Conservation (phyloP, 2,797 vertebrate genomes). For the Sebastes itinus region DNA sequence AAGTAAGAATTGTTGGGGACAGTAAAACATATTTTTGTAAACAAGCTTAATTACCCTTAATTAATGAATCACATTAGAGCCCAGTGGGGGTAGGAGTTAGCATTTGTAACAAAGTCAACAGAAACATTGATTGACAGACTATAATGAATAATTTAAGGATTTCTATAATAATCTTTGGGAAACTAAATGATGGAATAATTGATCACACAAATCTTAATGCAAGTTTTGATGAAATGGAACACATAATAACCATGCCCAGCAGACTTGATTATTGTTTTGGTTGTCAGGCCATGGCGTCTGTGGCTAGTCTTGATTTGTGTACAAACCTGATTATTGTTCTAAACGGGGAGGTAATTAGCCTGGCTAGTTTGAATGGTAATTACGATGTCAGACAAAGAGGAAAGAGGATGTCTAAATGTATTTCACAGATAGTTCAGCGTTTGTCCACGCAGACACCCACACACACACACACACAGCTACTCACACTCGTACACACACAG, state of each 20-base stretch:
- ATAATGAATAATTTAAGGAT: conserved; percentile 39
- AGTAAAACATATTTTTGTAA: conserved; percentile 32
- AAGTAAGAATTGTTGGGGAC: conserved; percentile 6
- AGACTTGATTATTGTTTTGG: conserved; percentile 56
- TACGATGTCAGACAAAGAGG: conserved; percentile 55
- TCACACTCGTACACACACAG: neutral
- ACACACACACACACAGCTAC: neutral
- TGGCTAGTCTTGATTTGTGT: conserved; percentile 64
- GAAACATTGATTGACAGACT: conserved; percentile 32
- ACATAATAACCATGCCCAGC: conserved; percentile 30
- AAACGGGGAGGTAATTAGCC: conserved; percentile 63
- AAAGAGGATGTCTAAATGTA: conserved; percentile 51
- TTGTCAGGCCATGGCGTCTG: conserved; percentile 44
- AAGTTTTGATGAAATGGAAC: conserved; percentile 53
- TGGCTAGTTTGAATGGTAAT: conserved; percentile 67
- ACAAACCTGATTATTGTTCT: conserved; percentile 70
- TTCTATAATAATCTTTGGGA: conserved; percentile 29
- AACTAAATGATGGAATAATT: conserved; percentile 46
- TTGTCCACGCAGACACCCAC: conserved; percentile 22
- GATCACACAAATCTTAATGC: conserved; percentile 41
- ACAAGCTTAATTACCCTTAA: conserved; percentile 39
- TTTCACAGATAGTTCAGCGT: conserved; percentile 50
- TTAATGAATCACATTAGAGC: conserved; percentile 33
- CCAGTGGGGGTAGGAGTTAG: neutral
- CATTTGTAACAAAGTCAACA: conserved; percentile 17